These are phyloP conservation scores for Apamea monoglypha DNA, from an alignment of 2,888 invertebrate species.

Conservation along the genomic window DNA sequence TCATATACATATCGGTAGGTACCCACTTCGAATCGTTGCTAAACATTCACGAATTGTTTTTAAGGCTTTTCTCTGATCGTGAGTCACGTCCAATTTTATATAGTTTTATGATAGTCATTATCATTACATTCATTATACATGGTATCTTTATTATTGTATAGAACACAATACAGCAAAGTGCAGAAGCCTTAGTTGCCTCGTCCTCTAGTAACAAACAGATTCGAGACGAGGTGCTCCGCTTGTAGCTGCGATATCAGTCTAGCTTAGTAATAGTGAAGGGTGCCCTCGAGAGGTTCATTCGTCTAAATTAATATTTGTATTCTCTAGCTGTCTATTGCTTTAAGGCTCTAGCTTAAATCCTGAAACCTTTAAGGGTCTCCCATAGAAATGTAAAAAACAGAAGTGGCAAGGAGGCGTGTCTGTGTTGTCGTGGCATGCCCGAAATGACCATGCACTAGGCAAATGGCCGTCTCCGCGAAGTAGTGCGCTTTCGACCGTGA, in stretches of 20 bases:
- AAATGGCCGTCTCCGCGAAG: too few species aligned
- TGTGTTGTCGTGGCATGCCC: too few species aligned
- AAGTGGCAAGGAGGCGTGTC: too few species aligned
- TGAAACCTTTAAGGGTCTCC: too few species aligned
- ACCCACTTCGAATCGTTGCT: conserved; percentile 1
- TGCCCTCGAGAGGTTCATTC: not conserved
- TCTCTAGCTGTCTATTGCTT: not conserved
- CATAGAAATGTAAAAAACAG: too few species aligned
- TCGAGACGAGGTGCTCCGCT: not conserved
- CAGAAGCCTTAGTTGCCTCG: conserved; percentile 16
- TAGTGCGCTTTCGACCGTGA: too few species aligned
- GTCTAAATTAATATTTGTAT: not conserved
- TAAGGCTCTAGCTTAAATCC: not conserved
- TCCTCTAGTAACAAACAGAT: not conserved
- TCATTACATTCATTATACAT: conserved; percentile 26
- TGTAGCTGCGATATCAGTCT: not conserved
- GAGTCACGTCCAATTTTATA: conserved; percentile 53
- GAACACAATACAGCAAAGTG: not conserved
- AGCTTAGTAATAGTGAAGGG: not conserved
- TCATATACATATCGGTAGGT: not conserved
- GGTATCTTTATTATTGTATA: conserved; percentile 18
- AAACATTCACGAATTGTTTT: conserved; percentile 29
- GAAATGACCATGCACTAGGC: too few species aligned
- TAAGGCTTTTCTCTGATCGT: conserved; percentile 37
- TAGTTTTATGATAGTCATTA: conserved; percentile 48